These are phyloP conservation scores for Cylindroiulus punctatus DNA, from an alignment of 2,888 invertebrate species.

Conservation along the genomic window DNA sequence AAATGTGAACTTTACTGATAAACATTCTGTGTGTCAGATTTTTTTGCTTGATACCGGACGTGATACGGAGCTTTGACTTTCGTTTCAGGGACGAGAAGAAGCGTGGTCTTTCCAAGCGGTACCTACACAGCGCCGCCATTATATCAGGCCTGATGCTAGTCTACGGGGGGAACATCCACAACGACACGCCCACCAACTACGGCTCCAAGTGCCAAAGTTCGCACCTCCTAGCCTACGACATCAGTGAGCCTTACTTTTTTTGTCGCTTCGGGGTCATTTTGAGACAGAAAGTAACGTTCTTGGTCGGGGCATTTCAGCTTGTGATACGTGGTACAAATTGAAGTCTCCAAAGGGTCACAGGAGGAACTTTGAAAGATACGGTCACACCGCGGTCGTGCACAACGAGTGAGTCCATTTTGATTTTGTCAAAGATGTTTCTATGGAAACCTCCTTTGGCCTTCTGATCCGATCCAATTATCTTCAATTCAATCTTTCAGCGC, in stretches of 20 bases:
- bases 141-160: slow-evolving; percentile 88
- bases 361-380: slow-evolving; percentile 78
- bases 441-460: no score
- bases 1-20: no score
- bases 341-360: slow-evolving; percentile 63
- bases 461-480: no score
- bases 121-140: slow-evolving; percentile 90
- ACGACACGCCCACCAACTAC: slow-evolving; percentile 87
- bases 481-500: slow-evolving; percentile 66
- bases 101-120: slow-evolving; percentile 79
- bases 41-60: not conserved
- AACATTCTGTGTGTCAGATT: no score
- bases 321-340: slow-evolving; percentile 62
- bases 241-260: no score
- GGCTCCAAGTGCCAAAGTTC: slow-evolving; percentile 84
- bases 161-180: slow-evolving; percentile 97
- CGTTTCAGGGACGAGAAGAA: slow-evolving; percentile 75
- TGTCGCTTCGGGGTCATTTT: no score
- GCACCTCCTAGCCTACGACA: slow-evolving; percentile 88
- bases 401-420: slow-evolving; percentile 68
- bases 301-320: slow-evolving; percentile 62
- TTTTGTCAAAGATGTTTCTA: no score
- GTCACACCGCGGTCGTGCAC: slow-evolving; percentile 81
- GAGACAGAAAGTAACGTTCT: slow-evolving; percentile 61
- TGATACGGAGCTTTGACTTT: not conserved